Conservation (phyloP, 2,888 invertebrate genomes). For the Scaptodrosophila latifasciaeformis region DNA sequence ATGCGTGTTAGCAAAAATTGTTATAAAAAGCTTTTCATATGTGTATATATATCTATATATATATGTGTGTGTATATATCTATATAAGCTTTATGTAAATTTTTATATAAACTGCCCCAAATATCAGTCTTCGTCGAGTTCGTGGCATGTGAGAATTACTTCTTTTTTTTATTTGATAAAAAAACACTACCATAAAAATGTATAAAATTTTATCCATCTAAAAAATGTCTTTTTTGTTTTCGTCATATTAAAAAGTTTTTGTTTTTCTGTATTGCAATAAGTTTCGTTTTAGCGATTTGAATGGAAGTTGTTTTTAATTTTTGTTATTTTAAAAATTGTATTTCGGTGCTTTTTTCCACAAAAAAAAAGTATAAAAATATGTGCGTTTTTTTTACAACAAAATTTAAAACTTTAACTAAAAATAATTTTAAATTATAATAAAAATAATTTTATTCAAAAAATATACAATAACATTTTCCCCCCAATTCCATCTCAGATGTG, state of each 20-base stretch:
- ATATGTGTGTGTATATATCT: conserved; percentile 10
- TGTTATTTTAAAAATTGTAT: no score
- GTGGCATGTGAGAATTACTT: conserved; percentile 58
- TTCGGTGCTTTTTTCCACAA: no score
- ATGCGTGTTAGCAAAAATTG: conserved; percentile 42
- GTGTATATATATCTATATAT: conserved; percentile 10
- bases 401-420: conserved; percentile 16
- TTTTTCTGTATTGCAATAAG: conserved; percentile 15
- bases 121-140: conserved; percentile 54
- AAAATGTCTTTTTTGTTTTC: conserved; percentile 23
- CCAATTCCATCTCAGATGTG: conserved; percentile 54
- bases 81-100: conserved; percentile 29
- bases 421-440: conserved; percentile 6
- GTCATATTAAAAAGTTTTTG: no score
- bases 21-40: conserved; percentile 52
- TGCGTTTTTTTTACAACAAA: no score
- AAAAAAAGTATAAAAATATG: conserved; percentile 17
- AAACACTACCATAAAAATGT: conserved; percentile 53
- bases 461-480: neutral
- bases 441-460: neutral
- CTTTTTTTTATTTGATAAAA: conserved; percentile 43
- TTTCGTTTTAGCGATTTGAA: no score
- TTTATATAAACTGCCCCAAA: conserved; percentile 44
- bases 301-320: no score
- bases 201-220: conserved; percentile 52